Evolutionary conservation across 1,140 invertebrate species (phyloP).

Genomic region (Magallana gigas): DNA sequence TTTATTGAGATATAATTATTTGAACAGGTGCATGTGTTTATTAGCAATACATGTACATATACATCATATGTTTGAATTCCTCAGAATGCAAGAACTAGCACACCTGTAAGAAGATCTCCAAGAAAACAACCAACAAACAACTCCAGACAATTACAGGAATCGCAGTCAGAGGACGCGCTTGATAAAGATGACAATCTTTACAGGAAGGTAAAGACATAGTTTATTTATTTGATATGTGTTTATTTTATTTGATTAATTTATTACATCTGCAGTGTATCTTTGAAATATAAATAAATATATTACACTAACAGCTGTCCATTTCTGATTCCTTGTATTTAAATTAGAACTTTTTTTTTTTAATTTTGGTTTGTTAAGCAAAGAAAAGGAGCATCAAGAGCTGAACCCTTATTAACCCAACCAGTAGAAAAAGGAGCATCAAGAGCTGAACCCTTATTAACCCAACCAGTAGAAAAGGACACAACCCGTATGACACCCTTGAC

Average conservation of each 20-base stretch:
- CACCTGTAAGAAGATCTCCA: neutral
- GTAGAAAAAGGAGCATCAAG: constrained; percentile 7
- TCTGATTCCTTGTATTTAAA: neutral
- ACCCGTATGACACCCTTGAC: neutral
- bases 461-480: neutral
- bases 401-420: neutral
- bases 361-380: constrained; percentile 15
- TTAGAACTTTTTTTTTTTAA: neutral
- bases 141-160: neutral
- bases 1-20: neutral
- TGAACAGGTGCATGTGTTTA: neutral
- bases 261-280: neutral
- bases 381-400: constrained; percentile 7
- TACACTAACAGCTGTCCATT: neutral
- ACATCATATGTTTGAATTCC: neutral
- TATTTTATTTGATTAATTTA: neutral
- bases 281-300: neutral
- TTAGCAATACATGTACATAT: neutral
- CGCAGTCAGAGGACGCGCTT: neutral
- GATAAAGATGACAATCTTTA: neutral
- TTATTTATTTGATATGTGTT: neutral
- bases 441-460: neutral
- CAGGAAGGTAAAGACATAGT: neutral
- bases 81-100: constrained; percentile 1
- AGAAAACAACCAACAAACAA: neutral